A percentile compares a stretch with the other conserved stretches of the same genome.
Evolutionary conservation across 2,888 invertebrate genomes (phyloP).

Genomic region (Ischnura elegans): DNA sequence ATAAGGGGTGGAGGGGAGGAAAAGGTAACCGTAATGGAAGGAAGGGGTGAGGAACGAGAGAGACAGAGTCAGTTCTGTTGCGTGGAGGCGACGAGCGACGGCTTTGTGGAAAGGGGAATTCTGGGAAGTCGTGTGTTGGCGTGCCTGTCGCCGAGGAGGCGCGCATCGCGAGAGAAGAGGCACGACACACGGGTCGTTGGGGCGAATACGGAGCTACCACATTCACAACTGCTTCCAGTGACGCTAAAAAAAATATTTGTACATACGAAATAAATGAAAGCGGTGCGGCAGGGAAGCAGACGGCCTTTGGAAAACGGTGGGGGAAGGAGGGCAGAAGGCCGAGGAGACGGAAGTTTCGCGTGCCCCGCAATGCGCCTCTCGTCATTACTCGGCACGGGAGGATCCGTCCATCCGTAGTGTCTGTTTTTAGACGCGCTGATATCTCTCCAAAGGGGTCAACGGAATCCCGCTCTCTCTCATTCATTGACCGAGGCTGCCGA

Average conservation of each 20-base stretch:
- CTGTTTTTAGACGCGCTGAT: not conserved
- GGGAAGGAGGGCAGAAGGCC: not conserved
- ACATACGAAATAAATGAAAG: too few relatives aligned
- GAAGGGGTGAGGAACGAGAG: not conserved
- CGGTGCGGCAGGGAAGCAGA: not conserved
- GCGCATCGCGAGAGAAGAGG: constrained; percentile 53
- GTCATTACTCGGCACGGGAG: not conserved
- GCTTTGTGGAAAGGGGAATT: not conserved
- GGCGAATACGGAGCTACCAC: not conserved
- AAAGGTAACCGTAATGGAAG: not conserved
- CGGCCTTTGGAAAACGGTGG: not conserved
- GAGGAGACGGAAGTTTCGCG: constrained; percentile 3
- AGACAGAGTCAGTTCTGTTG: not conserved
- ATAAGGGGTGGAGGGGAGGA: not conserved
- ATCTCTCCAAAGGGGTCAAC: not conserved
- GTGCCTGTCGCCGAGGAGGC: constrained; percentile 11
- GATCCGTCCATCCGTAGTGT: not conserved
- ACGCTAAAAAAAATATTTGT: not conserved
- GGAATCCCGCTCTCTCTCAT: not conserved
- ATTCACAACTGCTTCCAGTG: not conserved
- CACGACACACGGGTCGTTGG: not conserved
- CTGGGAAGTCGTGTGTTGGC: not conserved
- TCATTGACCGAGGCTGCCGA: not conserved
- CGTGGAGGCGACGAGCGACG: not conserved
- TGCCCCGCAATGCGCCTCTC: constrained; percentile 9